These are phyloP conservation scores for Suncus etruscus DNA, from an alignment of 2,113 vertebrate species.

Conservation along the genomic window DNA sequence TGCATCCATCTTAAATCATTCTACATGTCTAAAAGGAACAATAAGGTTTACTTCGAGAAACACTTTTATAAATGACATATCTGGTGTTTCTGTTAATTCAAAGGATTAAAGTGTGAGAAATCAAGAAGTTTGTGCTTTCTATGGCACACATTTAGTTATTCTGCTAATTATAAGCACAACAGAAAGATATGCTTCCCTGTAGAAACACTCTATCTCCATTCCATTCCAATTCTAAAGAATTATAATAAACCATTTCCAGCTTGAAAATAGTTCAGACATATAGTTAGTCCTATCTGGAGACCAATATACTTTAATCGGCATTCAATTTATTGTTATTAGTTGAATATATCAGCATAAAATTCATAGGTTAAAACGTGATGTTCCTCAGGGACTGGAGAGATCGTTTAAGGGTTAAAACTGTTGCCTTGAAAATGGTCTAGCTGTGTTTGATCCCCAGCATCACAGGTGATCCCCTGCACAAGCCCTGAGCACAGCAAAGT, in stretches of 20 bases:
- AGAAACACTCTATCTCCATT: background rate
- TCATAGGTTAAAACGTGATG: background rate
- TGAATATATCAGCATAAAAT: background rate
- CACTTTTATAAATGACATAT: background rate
- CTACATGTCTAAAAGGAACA: too few species aligned
- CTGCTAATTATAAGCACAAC: conserved; percentile 2
- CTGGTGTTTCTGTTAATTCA: conserved; percentile 23
- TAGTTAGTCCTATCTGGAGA: conserved; percentile 7
- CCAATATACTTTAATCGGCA: background rate
- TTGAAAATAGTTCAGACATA: conserved; percentile 60
- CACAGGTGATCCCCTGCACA: too few species aligned
- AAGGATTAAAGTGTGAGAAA: background rate
- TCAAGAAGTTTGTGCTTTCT: background rate
- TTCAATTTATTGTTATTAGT: conserved; percentile 8
- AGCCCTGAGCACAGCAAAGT: too few species aligned
- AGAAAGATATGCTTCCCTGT: background rate
- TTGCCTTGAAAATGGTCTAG: too few species aligned
- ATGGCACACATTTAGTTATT: background rate
- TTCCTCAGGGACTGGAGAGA: too few species aligned
- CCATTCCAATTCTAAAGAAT: background rate
- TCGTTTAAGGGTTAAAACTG: too few species aligned
- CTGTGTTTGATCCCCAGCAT: too few species aligned
- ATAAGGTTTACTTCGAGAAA: too few species aligned
- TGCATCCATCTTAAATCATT: too few species aligned
- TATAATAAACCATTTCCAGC: background rate